Evolutionary conservation across 2,888 invertebrate genomes (phyloP), one percentile per base, ranked within the genome.

Genomic region (Labia minor): DNA sequence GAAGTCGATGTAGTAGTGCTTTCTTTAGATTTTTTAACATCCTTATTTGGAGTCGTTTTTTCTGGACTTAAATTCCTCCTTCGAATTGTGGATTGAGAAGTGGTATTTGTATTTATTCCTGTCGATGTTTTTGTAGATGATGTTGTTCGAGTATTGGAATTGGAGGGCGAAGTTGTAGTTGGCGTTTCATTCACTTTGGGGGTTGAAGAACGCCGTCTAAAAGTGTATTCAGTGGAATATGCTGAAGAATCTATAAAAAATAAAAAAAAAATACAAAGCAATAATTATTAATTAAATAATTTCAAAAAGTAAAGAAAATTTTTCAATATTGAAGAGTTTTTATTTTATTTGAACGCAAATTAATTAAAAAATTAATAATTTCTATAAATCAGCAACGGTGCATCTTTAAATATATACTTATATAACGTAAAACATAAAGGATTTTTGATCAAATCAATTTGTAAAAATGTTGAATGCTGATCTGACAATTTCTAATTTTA

Each of bases 201-300:
- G 11, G 26, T 21, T 21, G 64, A 21, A 14, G 67, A 67, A 64
- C 61, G 64, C 26, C 61, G 49, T 64, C 61, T 37, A 64, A 64
- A 37, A 8, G 67, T 61, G 3, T 49, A 64, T 20, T 64, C 61
- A 11, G 62, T 64, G 18, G 65, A 65, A n/a, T 21, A 19, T 21
- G 64, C 18, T 1, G 49, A 63, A 19, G 20, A 19, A 18, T 21
- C 19, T 2, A n/a, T n/a, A n/a, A n/a, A n/a, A n/a, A n/a, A n/a
- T n/a, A n/a, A n/a, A n/a, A 37, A 66, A n/a, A 37, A n/a, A 20
- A n/a, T n/a, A 14, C 33, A 33, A n/a, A 19, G 16, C 1, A 16
- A 33, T 11, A 19, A 16, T 63, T 19, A 16, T 16, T 16, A 20
- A 16, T 19, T 63, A 14, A n/a, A n/a, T n/a, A n/a, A n/a, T n/a